Base-by-base conservation (phyloP, 2,797 vertebrate genomes). In the Vireo griseus region DNA sequence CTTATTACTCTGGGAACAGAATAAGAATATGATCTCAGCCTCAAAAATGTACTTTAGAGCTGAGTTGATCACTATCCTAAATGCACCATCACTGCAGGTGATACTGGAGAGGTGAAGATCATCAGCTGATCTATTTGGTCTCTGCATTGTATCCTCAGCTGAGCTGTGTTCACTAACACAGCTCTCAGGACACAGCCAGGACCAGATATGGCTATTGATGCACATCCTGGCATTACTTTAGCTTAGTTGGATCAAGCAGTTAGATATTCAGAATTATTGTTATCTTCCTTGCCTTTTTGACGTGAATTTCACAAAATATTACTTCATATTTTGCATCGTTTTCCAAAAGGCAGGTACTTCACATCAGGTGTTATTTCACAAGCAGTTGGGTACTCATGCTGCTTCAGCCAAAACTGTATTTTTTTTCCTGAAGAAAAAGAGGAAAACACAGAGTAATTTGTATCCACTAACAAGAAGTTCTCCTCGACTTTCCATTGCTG, bases 381-480 rank as follows among this genome's bases (percentile, higher is more conserved):
- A 80, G 42, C 25, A 45, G 52, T 11, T 57, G 58, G 47, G 42
- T 73, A 8, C 63, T 84, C 35, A 18, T 33, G 48, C n/a, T 80
- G 42, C 88, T 90, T 59, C 69, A 86, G 63, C n/a, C 7, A 4
- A 95, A 92, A 31, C 31, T 73, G 22, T 50, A 22, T 76, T 54
- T 89, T 59, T 59, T 78, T 91, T 94, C 50, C 58, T 90, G 69
- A 59, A 51, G 67, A 92, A 90, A 77, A 48, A 75, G 51, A 66
- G 88, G 62, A 79, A 90, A 91, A 79, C 66, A 89, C 40, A 5
- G 5, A 96, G 89, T 96, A 93, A 95, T 97, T 96, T 97, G 89
- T 94, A 69, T 79, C 72, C n/a, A n/a, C 81, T 90, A 80, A 54
- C 37, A 90, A 31, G 20, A 95, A 95, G 83, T 95, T 96, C 96